These are phyloP conservation scores for Tinea pellionella DNA, from an alignment of 2,888 invertebrate species.

Conservation along the genomic window DNA sequence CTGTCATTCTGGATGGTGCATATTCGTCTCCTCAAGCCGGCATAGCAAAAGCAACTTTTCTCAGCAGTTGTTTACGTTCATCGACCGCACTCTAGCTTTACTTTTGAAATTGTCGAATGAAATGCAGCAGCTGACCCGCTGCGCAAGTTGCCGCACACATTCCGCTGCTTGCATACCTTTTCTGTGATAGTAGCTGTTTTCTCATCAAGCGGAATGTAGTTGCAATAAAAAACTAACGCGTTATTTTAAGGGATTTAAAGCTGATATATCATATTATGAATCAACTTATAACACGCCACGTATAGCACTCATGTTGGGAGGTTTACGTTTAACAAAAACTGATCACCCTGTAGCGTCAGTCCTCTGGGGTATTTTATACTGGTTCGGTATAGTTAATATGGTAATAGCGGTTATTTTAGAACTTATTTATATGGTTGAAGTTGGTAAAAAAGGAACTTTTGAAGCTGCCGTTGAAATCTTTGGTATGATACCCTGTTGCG, in stretches of 20 bases:
- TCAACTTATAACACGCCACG: constrained; percentile 30
- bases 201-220: too few species aligned
- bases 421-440: constrained; percentile 31
- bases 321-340: constrained; percentile 31
- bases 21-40: too few species aligned
- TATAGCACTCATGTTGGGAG: constrained; percentile 30
- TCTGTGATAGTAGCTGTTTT: too few species aligned
- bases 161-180: too few species aligned
- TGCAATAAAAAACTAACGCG: too few species aligned
- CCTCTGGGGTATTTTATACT: constrained; percentile 41
- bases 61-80: too few species aligned
- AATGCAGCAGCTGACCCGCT: too few species aligned
- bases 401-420: constrained; percentile 33
- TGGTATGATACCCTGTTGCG: constrained; percentile 48
- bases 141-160: too few species aligned
- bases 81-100: too few species aligned
- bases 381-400: constrained; percentile 40
- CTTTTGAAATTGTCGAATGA: too few species aligned
- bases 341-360: constrained; percentile 25
- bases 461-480: constrained; percentile 38
- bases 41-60: too few species aligned
- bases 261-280: constrained; percentile 29
- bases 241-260: neutral
- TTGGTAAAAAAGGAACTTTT: constrained; percentile 32
- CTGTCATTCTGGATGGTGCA: too few species aligned